Evolutionary conservation across 2,797 vertebrate species (phyloP), one percentile per base, ranked within the genome.

Genomic region (Molothrus ater): DNA sequence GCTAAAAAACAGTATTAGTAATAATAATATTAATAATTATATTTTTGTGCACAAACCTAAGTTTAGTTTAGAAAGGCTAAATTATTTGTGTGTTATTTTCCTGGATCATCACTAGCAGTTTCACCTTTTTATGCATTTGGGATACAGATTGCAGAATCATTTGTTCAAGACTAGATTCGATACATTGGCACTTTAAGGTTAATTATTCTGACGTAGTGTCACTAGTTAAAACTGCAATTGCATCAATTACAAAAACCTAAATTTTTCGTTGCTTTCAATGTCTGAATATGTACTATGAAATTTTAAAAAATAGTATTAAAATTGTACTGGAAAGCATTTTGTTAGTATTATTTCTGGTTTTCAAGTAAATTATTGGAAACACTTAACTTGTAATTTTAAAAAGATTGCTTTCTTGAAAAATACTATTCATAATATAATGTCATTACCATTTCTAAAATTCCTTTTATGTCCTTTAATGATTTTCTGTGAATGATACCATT

Each of bases 401-500:
- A 86, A 80, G 24, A 14, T 85, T 43, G 13, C 5, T 73, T 70
- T 68, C 32, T 88, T 89, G 68, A 81, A 56, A 85, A 85, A 82
- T 78, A 47, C 28, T 61, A 47, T 90, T 93, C 42, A 74, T 91
- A 32, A 32, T 16, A 25, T 63, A 66, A 54, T 80, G 47, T 21
- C 25, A 43, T 78, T 65, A 43, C 10, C 25, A 83, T 65, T 92
- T 95, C 57, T 53, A 60, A 85, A 93, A 88, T 90, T 92, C 72
- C 38, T 93, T 26, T 73, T 65, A 7, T 21, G n/a, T 64, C 28
- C 28, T 83, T 76, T 83, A 53, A 54, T 89, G 50, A 42, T 80
- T 82, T 90, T 72, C 48, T 83, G 12, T 96, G 93, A 96, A 91
- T 88, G 69, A 57, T 95, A n/a, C 38, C 16, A 80, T 95, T 96